Evolutionary conservation across 1,140 invertebrate genomes (phyloP).

Genomic region (Medauroidea extradentata): DNA sequence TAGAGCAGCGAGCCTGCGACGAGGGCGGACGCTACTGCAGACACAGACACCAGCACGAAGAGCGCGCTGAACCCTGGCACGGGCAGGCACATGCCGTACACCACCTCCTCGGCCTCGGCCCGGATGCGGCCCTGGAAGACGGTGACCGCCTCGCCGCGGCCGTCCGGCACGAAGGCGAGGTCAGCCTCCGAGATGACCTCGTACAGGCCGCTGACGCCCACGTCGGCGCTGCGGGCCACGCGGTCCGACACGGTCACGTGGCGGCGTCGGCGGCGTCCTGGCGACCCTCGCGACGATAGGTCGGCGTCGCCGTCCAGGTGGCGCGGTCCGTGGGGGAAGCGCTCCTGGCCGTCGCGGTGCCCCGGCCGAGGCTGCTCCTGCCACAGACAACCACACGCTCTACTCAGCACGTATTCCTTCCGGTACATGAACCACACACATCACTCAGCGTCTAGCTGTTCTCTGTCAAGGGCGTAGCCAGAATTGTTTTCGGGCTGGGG

Average conservation of each 20-base stretch:
- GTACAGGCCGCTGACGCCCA: constrained; percentile 80
- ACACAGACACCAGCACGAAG: constrained; percentile 80
- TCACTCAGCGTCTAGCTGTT: too few relatives aligned
- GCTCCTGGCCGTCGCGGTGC: constrained; percentile 56
- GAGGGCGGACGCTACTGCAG: constrained; percentile 74
- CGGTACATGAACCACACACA: too few relatives aligned
- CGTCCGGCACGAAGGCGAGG: constrained; percentile 82
- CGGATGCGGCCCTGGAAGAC: constrained; percentile 82
- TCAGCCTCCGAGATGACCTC: constrained; percentile 89
- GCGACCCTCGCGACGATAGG: background rate
- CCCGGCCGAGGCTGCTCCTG: constrained; percentile 49
- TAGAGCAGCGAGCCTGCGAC: constrained; percentile 71
- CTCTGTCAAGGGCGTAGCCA: too few relatives aligned
- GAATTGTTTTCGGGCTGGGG: too few relatives aligned
- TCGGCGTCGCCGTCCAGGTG: constrained; percentile 54
- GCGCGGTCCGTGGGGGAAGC: constrained; percentile 77
- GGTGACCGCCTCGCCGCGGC: constrained; percentile 71
- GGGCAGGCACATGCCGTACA: constrained; percentile 88
- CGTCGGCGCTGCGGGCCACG: constrained; percentile 72
- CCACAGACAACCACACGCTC: too few relatives aligned
- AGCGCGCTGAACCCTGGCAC: constrained; percentile 81
- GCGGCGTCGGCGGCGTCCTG: constrained; percentile 56
- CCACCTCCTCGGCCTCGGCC: constrained; percentile 77
- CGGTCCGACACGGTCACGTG: constrained; percentile 65
- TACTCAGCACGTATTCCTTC: too few relatives aligned